These are phyloP conservation scores for Serinus canaria DNA, from an alignment of 2,113 vertebrate species.

Conservation along the genomic window DNA sequence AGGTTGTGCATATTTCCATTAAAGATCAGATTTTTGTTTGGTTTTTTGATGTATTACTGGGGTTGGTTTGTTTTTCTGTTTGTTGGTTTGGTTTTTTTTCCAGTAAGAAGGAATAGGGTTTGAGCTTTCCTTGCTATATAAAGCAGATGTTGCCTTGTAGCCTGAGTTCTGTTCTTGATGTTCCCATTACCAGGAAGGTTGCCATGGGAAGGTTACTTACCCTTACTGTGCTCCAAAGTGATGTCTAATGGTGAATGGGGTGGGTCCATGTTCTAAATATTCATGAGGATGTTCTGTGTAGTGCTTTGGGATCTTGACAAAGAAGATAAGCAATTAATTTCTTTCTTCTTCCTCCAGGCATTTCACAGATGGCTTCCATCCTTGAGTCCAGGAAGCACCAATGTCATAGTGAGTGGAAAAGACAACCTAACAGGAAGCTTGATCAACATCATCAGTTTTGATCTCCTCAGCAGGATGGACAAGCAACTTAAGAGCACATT, in stretches of 20 bases:
- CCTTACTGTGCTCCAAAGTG: not conserved
- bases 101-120: not conserved
- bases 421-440: conserved; percentile 79
- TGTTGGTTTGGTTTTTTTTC: not conserved
- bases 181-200: not conserved
- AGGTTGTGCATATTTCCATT: not conserved
- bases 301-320: not conserved
- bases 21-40: not conserved
- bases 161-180: not conserved
- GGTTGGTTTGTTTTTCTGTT: not conserved
- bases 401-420: conserved; percentile 87
- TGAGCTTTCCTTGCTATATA: not conserved
- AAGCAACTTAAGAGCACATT: conserved; percentile 83
- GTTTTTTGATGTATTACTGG: not conserved
- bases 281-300: not conserved
- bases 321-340: not conserved
- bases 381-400: conserved; percentile 79
- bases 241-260: not conserved
- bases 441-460: conserved; percentile 94
- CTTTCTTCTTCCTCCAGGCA: conserved; percentile 73
- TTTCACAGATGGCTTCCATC: conserved; percentile 93
- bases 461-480: conserved; percentile 91
- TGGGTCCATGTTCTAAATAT: not conserved
- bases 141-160: not conserved
- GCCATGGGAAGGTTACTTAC: not conserved